A percentile compares a stretch with the other conserved stretches of the same genome.
Conservation (phyloP, 2,888 invertebrate species). For the Acrocyrtus sp. region DNA sequence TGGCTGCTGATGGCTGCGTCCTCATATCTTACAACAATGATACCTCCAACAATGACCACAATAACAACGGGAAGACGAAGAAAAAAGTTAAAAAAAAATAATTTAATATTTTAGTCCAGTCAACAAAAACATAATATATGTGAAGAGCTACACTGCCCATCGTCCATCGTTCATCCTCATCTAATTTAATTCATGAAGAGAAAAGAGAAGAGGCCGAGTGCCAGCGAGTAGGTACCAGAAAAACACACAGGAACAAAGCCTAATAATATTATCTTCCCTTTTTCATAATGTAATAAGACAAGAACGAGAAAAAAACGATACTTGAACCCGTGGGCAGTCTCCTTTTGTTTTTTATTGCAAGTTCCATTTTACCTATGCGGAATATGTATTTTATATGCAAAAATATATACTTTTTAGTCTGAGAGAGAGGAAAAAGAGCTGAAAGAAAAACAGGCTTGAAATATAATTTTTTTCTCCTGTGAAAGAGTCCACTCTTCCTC, state of each 20-base stretch:
- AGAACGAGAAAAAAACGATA: neutral
- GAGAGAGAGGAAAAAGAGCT: neutral
- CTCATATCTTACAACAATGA: conserved; percentile 4
- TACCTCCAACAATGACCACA: conserved; percentile 11
- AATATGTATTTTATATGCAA: neutral
- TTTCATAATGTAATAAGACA: neutral
- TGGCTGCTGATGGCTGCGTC: too few relatives aligned
- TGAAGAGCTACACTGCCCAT: neutral
- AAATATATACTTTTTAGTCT: too few relatives aligned
- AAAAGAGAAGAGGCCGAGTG: neutral
- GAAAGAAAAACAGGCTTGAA: neutral
- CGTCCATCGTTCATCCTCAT: conserved; percentile 21
- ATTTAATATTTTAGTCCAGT: neutral
- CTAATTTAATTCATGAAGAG: conserved; percentile 39
- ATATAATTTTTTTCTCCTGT: too few relatives aligned
- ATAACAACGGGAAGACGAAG: neutral
- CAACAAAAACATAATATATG: neutral
- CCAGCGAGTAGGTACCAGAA: neutral
- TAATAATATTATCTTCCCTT: neutral
- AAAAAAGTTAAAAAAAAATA: neutral
- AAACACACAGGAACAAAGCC: conserved; percentile 3
- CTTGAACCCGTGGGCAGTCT: conserved; percentile 30
- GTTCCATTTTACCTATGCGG: too few relatives aligned
- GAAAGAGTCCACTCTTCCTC: neutral
- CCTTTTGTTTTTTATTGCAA: conserved; percentile 5